Evolutionary conservation across 2,113 vertebrate species (phyloP).

Genomic region (Pluvianellus socialis): DNA sequence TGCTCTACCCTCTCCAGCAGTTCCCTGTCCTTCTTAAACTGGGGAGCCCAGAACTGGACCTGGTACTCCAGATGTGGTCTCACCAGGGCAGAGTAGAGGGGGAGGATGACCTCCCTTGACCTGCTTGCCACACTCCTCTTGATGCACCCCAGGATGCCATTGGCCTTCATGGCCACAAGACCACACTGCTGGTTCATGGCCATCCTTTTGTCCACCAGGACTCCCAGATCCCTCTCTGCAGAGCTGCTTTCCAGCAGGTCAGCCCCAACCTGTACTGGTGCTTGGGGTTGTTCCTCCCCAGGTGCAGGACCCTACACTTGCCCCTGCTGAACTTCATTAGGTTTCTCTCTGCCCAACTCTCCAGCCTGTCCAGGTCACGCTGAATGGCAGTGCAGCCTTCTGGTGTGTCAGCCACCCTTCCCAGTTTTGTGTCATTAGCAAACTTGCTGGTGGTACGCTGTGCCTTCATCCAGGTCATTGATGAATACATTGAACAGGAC

Average conservation of each 20-base stretch:
- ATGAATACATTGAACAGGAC: fast-evolving
- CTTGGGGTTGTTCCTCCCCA: background rate
- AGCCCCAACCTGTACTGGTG: background rate
- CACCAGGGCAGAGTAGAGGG: no score
- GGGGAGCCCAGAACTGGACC: no score
- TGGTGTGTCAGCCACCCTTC: background rate
- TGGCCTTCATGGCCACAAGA: background rate
- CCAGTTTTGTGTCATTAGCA: background rate
- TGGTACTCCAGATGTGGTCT: no score
- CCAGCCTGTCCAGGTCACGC: background rate
- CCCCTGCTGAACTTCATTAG: background rate
- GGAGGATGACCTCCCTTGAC: no score
- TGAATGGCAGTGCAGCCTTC: background rate
- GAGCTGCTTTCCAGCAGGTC: no score
- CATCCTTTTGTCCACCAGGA: no score
- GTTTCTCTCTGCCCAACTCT: background rate
- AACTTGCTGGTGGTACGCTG: background rate
- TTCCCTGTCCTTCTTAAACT: no score
- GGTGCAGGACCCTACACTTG: background rate
- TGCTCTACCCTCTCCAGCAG: no score
- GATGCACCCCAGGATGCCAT: no score
- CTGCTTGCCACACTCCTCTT: no score
- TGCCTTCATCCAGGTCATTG: background rate
- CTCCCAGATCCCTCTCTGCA: no score
- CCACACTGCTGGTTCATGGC: background rate